A percentile compares a stretch with the other conserved stretches of the same genome.
phyloP scores from a whole-genome alignment of 2,888 invertebrate species.

The Sicus ferrugineus region DNA sequence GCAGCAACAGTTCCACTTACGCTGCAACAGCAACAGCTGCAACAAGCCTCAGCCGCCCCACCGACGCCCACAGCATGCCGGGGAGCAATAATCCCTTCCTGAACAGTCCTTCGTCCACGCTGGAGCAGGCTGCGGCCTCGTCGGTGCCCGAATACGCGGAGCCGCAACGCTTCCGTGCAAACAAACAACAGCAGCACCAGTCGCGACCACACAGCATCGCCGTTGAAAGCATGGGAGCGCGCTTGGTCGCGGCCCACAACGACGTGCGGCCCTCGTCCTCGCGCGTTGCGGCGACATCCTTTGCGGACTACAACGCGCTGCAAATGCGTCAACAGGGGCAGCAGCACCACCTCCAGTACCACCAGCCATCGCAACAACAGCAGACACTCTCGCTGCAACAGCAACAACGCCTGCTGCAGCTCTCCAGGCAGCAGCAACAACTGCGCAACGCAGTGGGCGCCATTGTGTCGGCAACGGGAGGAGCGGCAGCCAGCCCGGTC shows the following conservation, averaged over 20 bases:
- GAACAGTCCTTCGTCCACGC: slow-evolving; percentile 57
- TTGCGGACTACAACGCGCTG: slow-evolving; percentile 53
- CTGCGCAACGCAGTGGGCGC: slow-evolving; percentile 53
- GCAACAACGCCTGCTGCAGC: slow-evolving; percentile 56
- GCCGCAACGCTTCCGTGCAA: slow-evolving; percentile 56
- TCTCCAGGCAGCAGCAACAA: slow-evolving; percentile 57
- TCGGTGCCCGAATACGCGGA: slow-evolving; percentile 59
- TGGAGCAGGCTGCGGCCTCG: slow-evolving; percentile 40
- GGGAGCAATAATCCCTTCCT: slow-evolving; percentile 57
- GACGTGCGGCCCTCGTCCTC: slow-evolving; percentile 2
- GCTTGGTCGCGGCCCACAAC: slow-evolving; percentile 18
- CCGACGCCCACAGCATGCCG: slow-evolving; percentile 45
- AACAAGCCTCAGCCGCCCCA: slow-evolving; percentile 26
- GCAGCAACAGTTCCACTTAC: slow-evolving; percentile 28
- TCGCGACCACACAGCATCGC: slow-evolving; percentile 72
- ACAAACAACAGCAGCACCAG: slow-evolving; percentile 67
- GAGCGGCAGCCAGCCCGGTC: slow-evolving; percentile 27
- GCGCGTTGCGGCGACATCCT: slow-evolving; percentile 34
- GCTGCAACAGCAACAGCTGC: slow-evolving; percentile 30
- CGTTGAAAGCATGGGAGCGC: slow-evolving; percentile 52
- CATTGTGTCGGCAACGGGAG: slow-evolving; percentile 38
- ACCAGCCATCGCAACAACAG: slow-evolving; percentile 47
- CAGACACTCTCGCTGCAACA: slow-evolving; percentile 47
- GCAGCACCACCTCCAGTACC: slow-evolving; percentile 24
- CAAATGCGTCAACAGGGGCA: slow-evolving; percentile 35